These are phyloP conservation scores for Heliconius melpomene DNA, from an alignment of 1,140 invertebrate species.

Conservation along the genomic window DNA sequence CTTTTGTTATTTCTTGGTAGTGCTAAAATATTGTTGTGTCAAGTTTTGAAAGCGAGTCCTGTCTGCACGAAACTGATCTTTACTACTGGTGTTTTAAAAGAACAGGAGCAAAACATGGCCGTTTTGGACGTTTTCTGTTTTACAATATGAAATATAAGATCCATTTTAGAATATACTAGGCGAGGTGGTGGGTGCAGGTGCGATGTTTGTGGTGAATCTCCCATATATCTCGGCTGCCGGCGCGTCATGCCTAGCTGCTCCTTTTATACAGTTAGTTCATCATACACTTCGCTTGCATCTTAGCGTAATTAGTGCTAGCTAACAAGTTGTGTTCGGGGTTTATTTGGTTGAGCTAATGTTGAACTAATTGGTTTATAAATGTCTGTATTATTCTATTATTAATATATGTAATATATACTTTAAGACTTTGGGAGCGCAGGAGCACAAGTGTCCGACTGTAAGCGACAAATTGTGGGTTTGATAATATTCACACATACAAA, in stretches of 20 bases:
- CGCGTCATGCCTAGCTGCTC: constrained; percentile 61
- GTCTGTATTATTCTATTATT: not conserved
- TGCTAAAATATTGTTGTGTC: constrained; percentile 69
- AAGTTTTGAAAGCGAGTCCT: constrained; percentile 49
- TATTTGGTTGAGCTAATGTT: constrained; percentile 7
- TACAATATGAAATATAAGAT: constrained; percentile 23
- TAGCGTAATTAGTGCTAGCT: constrained; percentile 40
- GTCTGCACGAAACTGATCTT: constrained; percentile 62
- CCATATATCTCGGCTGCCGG: constrained; percentile 69
- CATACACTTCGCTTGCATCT: constrained; percentile 45
- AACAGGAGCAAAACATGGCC: constrained; percentile 45
- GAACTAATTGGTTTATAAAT: constrained; percentile 3
- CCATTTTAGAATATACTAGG: constrained; percentile 34
- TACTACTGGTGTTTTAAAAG: constrained; percentile 53
- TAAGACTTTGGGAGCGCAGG: too few relatives aligned
- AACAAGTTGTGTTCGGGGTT: constrained; percentile 24
- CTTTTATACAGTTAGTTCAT: constrained; percentile 61
- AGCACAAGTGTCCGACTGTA: too few relatives aligned
- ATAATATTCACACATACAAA: not conserved
- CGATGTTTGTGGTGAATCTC: constrained; percentile 65
- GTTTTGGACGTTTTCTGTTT: constrained; percentile 45
- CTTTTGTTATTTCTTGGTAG: constrained; percentile 72
- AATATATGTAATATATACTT: too few relatives aligned
- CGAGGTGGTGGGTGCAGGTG: constrained; percentile 56
- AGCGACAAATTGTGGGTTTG: not conserved